Percentiles rank a stretch among this genome's conserved stretches.
Conservation (phyloP, 2,797 vertebrate species). For the Poecile montanus region DNA sequence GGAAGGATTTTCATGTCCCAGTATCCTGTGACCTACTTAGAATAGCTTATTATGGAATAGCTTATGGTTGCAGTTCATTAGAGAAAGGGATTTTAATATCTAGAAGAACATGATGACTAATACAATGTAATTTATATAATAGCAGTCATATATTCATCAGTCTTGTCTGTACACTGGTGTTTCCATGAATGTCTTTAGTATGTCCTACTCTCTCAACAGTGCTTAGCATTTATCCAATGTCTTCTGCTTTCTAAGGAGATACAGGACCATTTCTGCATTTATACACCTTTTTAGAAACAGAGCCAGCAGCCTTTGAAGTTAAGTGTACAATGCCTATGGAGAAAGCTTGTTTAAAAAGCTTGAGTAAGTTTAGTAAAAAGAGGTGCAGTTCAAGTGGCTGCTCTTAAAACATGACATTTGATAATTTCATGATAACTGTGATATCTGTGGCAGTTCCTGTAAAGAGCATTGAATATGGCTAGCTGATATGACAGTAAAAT, state of each 20-base stretch:
- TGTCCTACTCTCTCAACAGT: not conserved
- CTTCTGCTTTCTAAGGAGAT: not conserved
- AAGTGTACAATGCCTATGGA: not conserved
- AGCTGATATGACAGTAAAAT: not conserved
- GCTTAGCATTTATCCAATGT: not conserved
- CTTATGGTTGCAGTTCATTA: slow-evolving; percentile 25
- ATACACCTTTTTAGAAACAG: not conserved
- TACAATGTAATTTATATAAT: not conserved
- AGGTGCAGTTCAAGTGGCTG: not conserved
- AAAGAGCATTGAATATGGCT: not conserved
- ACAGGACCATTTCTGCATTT: not conserved
- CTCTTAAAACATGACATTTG: not conserved
- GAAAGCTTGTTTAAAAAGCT: not conserved
- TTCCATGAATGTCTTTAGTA: not conserved
- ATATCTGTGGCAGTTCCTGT: not conserved
- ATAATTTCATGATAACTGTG: not conserved
- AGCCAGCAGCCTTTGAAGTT: not conserved
- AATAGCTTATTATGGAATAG: not conserved
- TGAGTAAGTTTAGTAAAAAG: not conserved
- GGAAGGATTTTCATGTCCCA: slow-evolving; percentile 9
- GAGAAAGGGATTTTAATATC: slow-evolving; percentile 32
- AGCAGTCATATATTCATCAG: not conserved
- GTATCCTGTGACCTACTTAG: slow-evolving; percentile 46
- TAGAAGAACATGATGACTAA: slow-evolving; percentile 9
- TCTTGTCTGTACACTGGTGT: not conserved